Conservation (phyloP, 2,888 invertebrate species). For the Parnassius apollo region DNA sequence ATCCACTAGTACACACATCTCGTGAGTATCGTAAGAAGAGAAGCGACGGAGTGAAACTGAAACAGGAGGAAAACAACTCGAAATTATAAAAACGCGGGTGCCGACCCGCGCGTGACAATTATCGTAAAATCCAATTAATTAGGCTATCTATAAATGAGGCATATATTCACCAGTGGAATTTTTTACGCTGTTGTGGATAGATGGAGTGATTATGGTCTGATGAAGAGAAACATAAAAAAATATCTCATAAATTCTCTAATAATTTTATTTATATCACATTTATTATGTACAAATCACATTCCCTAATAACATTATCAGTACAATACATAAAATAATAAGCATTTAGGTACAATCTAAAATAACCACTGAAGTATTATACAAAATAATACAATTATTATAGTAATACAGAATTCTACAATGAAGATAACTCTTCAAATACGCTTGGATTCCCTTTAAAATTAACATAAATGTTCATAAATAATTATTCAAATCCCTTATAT, state of each 20-base stretch:
- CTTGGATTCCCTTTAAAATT: conserved; percentile 11
- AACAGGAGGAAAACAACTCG: too few relatives aligned
- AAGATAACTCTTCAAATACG: conserved; percentile 11
- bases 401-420: conserved; percentile 23
- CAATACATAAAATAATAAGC: conserved; percentile 42
- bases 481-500: background rate
- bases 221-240: conserved; percentile 5
- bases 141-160: too few relatives aligned
- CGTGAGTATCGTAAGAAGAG: too few relatives aligned
- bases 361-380: conserved; percentile 31
- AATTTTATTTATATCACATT: conserved; percentile 60
- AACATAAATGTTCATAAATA: conserved; percentile 7
- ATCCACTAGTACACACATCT: too few relatives aligned
- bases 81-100: too few relatives aligned
- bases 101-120: too few relatives aligned
- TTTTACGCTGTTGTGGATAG: too few relatives aligned
- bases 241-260: conserved; percentile 22
- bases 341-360: conserved; percentile 25
- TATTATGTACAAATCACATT: conserved; percentile 72
- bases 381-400: conserved; percentile 30
- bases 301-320: conserved; percentile 56
- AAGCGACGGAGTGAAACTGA: too few relatives aligned
- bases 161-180: too few relatives aligned
- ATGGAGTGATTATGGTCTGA: background rate
- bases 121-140: too few relatives aligned